Evolutionary conservation across 2,797 vertebrate species (phyloP), one percentile per base, ranked within the genome.

Genomic region (Brachyalestes nurse): DNA sequence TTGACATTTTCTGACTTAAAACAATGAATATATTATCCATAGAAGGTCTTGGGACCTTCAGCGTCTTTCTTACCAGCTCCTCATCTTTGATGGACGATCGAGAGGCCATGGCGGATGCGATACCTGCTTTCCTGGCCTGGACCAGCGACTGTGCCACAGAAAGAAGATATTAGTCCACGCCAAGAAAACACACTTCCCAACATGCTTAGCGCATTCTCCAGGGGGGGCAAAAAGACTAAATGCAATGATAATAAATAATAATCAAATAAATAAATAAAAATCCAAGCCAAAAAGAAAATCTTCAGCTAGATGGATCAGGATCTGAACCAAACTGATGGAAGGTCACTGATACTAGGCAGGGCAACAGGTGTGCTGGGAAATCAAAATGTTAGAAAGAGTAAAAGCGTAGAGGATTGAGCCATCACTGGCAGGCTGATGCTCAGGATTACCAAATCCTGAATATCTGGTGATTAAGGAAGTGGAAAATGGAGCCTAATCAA

Each of bases 31-130:
- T 28, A 28, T 28, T 28, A 28, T 28, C 28, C 28, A 28, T 28
- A 28, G 28, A 28, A 28, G 45, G 69, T 53, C 12, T 62, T 38
- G 28, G 10, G 51, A 14, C 51, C 51, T 53, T 53, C 17, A 3
- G 51, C 5, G 6, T 61, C 58, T 61, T 34, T 88, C 97, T 96
- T 92, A 99, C 98, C 96, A 99, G 92, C 85, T 99, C 98, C 90
- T 97, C 97, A 76, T 99, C 98, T 88, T 99, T 99, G 88, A 99
- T 93, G 81, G 97, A 99, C 45, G 97, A 97, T 57, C 97, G 95
- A 16, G 97, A 97, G 85, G 97, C 96, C 97, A 99, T 97, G 57
- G 97, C 96, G 75, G 98, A 99, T 76, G 97, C 93, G 64, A 99
- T 97, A 5, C 98, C 97, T 1, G 97, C 97, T 88, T 99, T 99